Conservation (phyloP, 2,888 invertebrate species). For the Oxycera nigricornis region DNA sequence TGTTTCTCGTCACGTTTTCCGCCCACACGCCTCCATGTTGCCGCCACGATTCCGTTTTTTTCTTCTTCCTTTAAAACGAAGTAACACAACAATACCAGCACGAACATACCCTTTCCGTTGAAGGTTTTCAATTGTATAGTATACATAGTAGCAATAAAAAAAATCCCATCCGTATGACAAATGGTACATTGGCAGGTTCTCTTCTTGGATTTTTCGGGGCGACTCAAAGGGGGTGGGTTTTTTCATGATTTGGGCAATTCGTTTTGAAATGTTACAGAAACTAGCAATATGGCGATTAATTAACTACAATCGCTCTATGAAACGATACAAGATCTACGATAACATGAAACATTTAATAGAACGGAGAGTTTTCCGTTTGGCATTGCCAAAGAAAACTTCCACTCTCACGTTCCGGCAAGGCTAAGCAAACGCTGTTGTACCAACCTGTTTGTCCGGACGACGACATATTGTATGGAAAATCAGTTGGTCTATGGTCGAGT, state of each 20-base stretch:
- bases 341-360: not conserved
- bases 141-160: too few species aligned
- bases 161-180: too few species aligned
- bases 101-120: too few species aligned
- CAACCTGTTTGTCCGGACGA: slow-evolving; percentile 48
- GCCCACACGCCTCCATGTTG: not conserved
- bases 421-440: slow-evolving; percentile 6
- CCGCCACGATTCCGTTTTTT: slow-evolving; percentile 2
- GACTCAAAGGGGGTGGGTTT: too few species aligned
- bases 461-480: slow-evolving; percentile 46
- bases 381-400: not conserved
- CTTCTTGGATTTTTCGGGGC: too few species aligned
- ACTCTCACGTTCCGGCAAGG: not conserved
- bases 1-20: slow-evolving; percentile 31
- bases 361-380: not conserved
- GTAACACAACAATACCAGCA: not conserved
- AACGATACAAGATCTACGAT: not conserved
- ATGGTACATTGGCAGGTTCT: too few species aligned
- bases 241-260: too few species aligned
- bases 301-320: not conserved
- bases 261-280: not conserved
- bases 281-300: slow-evolving; percentile 10
- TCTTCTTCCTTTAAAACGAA: too few species aligned
- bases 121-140: too few species aligned
- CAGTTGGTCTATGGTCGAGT: not conserved